A percentile compares a stretch with the other conserved stretches of the same genome.
phyloP scores from a whole-genome alignment of 2,888 invertebrate species.

The Endomychus coccineus region DNA sequence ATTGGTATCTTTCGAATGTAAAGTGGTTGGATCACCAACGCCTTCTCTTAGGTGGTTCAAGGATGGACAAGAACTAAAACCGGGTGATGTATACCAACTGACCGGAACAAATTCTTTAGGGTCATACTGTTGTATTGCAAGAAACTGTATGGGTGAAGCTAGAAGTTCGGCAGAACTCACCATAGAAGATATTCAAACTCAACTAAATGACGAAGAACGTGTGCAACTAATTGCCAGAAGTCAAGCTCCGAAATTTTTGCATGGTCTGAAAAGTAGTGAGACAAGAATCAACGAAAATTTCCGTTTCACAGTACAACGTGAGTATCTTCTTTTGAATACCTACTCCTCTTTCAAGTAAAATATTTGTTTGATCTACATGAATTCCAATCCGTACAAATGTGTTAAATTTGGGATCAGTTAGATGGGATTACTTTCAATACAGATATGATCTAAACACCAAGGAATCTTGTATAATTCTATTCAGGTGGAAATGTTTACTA shows the following conservation, averaged over 20 bases:
- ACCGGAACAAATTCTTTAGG: slow-evolving; percentile 86
- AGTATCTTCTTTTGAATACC: slow-evolving; percentile 4
- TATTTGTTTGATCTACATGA: no score
- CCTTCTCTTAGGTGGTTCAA: slow-evolving; percentile 85
- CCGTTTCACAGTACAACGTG: slow-evolving; percentile 74
- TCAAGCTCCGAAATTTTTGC: slow-evolving; percentile 76
- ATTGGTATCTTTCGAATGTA: slow-evolving; percentile 86
- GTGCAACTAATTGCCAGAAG: slow-evolving; percentile 65
- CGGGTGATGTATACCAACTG: slow-evolving; percentile 86
- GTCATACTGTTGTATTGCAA: slow-evolving; percentile 82
- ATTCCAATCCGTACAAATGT: no score
- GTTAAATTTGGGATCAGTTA: no score
- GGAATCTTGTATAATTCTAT: no score
- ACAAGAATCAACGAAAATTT: slow-evolving; percentile 76
- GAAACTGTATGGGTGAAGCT: slow-evolving; percentile 86
- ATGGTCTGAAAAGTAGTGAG: slow-evolving; percentile 74
- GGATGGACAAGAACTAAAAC: slow-evolving; percentile 84
- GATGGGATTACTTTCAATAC: no score
- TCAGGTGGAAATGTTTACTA: no score
- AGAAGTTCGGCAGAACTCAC: slow-evolving; percentile 81
- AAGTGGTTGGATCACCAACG: slow-evolving; percentile 87
- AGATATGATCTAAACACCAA: no score
- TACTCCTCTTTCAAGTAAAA: not conserved
- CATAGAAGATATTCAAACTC: slow-evolving; percentile 84
- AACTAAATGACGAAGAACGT: slow-evolving; percentile 79